phyloP scores from a whole-genome alignment of 2,888 invertebrate species.

The Ochropleura plecta region DNA sequence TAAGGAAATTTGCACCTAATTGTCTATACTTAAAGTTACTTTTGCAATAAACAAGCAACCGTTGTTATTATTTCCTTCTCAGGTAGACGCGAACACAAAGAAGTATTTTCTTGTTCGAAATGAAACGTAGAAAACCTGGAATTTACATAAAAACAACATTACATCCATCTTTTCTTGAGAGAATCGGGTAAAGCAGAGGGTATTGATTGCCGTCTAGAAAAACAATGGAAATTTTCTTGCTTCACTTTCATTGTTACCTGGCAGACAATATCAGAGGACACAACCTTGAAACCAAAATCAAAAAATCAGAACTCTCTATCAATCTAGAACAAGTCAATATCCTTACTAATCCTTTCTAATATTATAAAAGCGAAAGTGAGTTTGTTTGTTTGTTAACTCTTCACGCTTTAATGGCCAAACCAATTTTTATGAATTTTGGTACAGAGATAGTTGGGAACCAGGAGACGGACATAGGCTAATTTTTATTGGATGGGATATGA shows the following conservation, averaged over 20 bases:
- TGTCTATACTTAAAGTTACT: background rate
- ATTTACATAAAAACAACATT: constrained; percentile 21
- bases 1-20: background rate
- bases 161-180: background rate
- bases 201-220: background rate
- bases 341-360: too few species aligned
- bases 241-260: background rate
- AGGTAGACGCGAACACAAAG: background rate
- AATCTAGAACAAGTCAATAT: too few species aligned
- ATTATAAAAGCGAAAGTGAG: too few species aligned
- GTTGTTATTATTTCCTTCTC: background rate
- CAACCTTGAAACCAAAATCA: too few species aligned
- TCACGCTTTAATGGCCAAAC: too few species aligned
- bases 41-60: background rate
- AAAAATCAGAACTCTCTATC: too few species aligned
- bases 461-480: too few species aligned
- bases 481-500: too few species aligned
- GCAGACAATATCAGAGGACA: background rate
- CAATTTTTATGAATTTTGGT: too few species aligned
- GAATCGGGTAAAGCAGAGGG: background rate
- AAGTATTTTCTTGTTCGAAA: background rate
- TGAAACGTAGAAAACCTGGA: background rate
- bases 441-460: too few species aligned
- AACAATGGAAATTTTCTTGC: background rate
- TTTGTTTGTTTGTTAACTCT: too few species aligned